Base-by-base conservation (phyloP, 2,113 vertebrate species). In the Hypomesus transpacificus region DNA sequence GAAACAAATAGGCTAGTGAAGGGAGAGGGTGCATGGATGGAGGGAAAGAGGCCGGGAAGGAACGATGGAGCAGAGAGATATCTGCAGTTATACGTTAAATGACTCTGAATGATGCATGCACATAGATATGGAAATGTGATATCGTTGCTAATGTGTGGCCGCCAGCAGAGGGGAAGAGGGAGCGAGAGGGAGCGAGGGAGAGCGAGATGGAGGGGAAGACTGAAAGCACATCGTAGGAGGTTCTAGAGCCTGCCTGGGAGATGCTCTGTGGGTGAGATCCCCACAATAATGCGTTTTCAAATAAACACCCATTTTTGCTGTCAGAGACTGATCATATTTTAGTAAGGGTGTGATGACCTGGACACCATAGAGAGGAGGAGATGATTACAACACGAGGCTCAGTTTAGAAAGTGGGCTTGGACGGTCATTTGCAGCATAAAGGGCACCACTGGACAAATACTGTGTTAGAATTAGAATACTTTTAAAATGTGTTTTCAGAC, bases 61-160 rank as follows among this genome's bases (percentile, higher is more conserved):
- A 26, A 14, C 14, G 59, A 61, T 24, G 50, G 62, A 68, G 68
- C 77, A 73, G 66, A 70, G 50, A 66, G 59, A 73, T 75, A 73
- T 70, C 58, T 73, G 67, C 75, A 68, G 72, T 71, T 73, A 58
- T 66, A 66, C 69, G 68, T 74, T 74, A 80, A 76, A 88, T 89
- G 83, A 88, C 21, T 67, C 57, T 17, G 31, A 77, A 83, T 83
- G 71, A 83, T 84, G 69, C 83, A 81, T 63, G 74, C 75, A 51
- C 69, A 67, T 21, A 64, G 77, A 80, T 59, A 59, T 59, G 57
- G 57, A 21, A 59, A 59, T 83, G 28, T 73, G 75, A 28, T 26
- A 70, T 82, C 53, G 34, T 70, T 69, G 65, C 74, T 73, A 75
- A 80, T 68, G 64, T 72, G 69, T 81, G 74, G 69, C 78, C 74